These are phyloP conservation scores for Sinhomidia bicolor DNA, from an alignment of 2,888 invertebrate species.

Conservation along the genomic window DNA sequence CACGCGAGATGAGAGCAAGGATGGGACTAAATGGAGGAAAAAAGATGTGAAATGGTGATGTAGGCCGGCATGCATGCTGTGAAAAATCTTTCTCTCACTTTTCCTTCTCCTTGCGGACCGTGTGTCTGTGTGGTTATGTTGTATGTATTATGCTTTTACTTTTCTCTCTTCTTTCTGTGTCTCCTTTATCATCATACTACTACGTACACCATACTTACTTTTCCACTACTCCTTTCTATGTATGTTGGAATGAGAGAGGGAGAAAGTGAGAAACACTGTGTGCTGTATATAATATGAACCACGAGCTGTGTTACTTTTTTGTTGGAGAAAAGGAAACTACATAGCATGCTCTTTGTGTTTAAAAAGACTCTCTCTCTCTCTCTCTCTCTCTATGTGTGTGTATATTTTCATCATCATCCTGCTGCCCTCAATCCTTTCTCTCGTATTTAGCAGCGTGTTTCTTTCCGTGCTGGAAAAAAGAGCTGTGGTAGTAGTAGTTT, in stretches of 20 bases:
- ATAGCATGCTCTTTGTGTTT: neutral
- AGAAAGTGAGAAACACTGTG: slow-evolving; percentile 66
- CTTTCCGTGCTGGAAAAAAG: neutral
- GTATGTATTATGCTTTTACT: slow-evolving; percentile 25
- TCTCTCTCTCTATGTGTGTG: slow-evolving; percentile 7
- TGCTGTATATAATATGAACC: slow-evolving; percentile 35
- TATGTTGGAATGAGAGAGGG: slow-evolving; percentile 54
- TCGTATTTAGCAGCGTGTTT: neutral
- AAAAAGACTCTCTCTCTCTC: too few relatives aligned
- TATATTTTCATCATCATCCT: slow-evolving; percentile 69
- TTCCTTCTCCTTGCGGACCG: slow-evolving; percentile 40
- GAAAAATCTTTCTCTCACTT: slow-evolving; percentile 58
- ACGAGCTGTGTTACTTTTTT: slow-evolving; percentile 24
- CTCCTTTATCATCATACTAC: slow-evolving; percentile 36
- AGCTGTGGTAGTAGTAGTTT: neutral
- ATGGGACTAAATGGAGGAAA: slow-evolving; percentile 77
- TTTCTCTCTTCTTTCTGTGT: slow-evolving; percentile 53
- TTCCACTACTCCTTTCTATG: slow-evolving; percentile 56
- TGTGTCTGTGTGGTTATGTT: slow-evolving; percentile 37
- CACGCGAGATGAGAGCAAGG: slow-evolving; percentile 74
- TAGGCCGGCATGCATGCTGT: slow-evolving; percentile 76
- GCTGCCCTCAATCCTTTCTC: slow-evolving; percentile 74
- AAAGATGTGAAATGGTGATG: slow-evolving; percentile 74
- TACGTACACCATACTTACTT: neutral
- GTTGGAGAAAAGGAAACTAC: neutral